These are phyloP conservation scores for Stichodactyla mertensii DNA, from an alignment of 64 coral and sea anemone genomes.

Conservation along the genomic window DNA sequence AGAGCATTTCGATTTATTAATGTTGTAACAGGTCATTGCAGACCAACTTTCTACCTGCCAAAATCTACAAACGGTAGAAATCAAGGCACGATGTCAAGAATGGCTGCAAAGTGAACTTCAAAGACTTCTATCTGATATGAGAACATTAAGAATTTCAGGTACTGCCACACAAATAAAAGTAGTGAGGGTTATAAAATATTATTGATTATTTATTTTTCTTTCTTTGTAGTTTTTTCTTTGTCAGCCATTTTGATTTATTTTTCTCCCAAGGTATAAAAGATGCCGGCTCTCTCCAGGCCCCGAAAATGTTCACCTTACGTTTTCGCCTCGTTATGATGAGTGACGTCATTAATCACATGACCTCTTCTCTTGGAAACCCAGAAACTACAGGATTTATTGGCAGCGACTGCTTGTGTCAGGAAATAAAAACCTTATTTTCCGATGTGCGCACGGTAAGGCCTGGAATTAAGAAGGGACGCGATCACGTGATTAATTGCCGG, in stretches of 20 bases:
- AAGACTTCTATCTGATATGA: not conserved
- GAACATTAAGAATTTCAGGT: conserved; percentile 2
- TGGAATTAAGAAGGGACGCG: not conserved
- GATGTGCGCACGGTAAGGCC: not conserved
- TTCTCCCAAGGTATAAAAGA: not conserved
- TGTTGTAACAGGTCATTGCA: not conserved
- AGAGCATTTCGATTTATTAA: not conserved
- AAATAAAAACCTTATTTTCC: not conserved
- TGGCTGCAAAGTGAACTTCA: not conserved
- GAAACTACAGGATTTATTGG: not conserved
- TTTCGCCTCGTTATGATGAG: conserved; percentile 33
- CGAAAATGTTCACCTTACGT: conserved; percentile 30
- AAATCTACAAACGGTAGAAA: not conserved
- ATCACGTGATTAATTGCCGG: not conserved
- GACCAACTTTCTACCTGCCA: not conserved
- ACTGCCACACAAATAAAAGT: not conserved
- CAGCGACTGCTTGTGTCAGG: not conserved
- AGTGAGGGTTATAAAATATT: not conserved
- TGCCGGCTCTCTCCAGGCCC: conserved; percentile 30
- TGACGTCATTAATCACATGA: conserved; percentile 12
- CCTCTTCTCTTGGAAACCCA: not conserved
- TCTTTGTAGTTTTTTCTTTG: not conserved
- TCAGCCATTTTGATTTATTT: not conserved
- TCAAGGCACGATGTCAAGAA: not conserved
- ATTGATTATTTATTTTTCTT: too few species aligned